Evolutionary conservation across 2,797 vertebrate species (phyloP).

Genomic region (Menidia menidia): DNA sequence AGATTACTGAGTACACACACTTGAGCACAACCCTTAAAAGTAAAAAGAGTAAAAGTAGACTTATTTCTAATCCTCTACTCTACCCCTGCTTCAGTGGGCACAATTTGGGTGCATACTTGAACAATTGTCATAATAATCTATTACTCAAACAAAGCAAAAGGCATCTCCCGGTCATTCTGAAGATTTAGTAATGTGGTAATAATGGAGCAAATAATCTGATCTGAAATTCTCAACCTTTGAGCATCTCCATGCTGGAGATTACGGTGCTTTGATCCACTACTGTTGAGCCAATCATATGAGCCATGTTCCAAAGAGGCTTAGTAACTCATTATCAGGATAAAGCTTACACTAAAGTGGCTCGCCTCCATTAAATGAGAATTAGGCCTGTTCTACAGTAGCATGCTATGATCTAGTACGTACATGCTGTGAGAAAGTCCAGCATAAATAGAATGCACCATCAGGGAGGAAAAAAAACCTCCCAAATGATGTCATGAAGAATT

Average conservation of each 20-base stretch:
- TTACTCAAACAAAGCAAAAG: slow-evolving; percentile 24
- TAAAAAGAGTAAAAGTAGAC: background rate
- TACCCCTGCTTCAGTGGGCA: background rate
- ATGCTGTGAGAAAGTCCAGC: slow-evolving; percentile 14
- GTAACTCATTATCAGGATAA: slow-evolving; percentile 78
- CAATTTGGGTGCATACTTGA: background rate
- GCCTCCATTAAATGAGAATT: slow-evolving; percentile 70
- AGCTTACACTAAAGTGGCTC: slow-evolving; percentile 73
- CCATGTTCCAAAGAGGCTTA: slow-evolving; percentile 80
- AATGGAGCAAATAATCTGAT: slow-evolving; percentile 61
- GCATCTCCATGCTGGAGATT: slow-evolving; percentile 74
- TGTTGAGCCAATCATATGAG: slow-evolving; percentile 78
- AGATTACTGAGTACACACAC: slow-evolving; percentile 14
- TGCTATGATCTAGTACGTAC: slow-evolving; percentile 27
- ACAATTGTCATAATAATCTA: slow-evolving; percentile 22
- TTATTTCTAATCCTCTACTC: slow-evolving; percentile 12
- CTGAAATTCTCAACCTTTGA: slow-evolving; percentile 72
- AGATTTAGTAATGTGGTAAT: slow-evolving; percentile 37
- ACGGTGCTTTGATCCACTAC: slow-evolving; percentile 79
- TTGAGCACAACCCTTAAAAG: slow-evolving; percentile 7
- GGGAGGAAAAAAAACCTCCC: background rate
- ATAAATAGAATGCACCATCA: slow-evolving; percentile 1
- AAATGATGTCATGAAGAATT: background rate
- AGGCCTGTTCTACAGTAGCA: slow-evolving; percentile 43
- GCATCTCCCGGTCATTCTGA: slow-evolving; percentile 15